Conservation (phyloP, 92 coral and sea anemone species). For the Palythoa grandiflora region DNA sequence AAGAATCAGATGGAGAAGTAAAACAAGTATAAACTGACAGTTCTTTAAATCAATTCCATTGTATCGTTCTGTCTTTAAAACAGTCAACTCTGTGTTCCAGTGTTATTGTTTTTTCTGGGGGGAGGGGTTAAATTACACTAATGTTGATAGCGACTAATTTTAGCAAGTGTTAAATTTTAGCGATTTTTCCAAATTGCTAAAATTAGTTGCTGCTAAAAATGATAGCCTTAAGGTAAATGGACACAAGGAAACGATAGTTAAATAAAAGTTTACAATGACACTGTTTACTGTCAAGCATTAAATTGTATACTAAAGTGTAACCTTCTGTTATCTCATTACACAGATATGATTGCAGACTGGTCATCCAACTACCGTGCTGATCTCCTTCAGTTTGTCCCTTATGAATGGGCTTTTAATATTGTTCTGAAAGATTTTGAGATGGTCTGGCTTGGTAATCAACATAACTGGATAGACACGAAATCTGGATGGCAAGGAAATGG, state of each 20-base stretch:
- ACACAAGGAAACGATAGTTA: background rate
- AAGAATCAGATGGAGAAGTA: too few relatives aligned
- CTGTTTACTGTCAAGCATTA: background rate
- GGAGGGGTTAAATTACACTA: too few relatives aligned
- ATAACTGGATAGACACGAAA: slow-evolving; percentile 96
- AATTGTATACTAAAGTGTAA: background rate
- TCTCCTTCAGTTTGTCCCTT: slow-evolving; percentile 92
- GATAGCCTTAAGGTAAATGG: background rate
- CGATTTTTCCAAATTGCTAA: too few relatives aligned
- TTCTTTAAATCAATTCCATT: too few relatives aligned
- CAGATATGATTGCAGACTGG: slow-evolving; percentile 97
- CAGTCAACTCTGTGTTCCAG: too few relatives aligned
- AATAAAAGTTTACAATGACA: background rate
- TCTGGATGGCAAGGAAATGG: slow-evolving; percentile 89
- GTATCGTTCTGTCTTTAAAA: too few relatives aligned
- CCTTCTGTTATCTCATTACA: background rate
- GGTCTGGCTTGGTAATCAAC: slow-evolving; percentile 97
- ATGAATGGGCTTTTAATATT: slow-evolving; percentile 97
- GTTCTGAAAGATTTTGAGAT: slow-evolving; percentile 93
- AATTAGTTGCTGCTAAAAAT: too few relatives aligned
- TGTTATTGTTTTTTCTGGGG: too few relatives aligned
- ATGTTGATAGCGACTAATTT: too few relatives aligned
- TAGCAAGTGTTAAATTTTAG: too few relatives aligned
- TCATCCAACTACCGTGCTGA: slow-evolving; percentile 88
- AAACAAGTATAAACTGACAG: too few relatives aligned